These are phyloP conservation scores for Remorina albescens DNA, from an alignment of 2,797 vertebrate genomes.

Conservation along the genomic window DNA sequence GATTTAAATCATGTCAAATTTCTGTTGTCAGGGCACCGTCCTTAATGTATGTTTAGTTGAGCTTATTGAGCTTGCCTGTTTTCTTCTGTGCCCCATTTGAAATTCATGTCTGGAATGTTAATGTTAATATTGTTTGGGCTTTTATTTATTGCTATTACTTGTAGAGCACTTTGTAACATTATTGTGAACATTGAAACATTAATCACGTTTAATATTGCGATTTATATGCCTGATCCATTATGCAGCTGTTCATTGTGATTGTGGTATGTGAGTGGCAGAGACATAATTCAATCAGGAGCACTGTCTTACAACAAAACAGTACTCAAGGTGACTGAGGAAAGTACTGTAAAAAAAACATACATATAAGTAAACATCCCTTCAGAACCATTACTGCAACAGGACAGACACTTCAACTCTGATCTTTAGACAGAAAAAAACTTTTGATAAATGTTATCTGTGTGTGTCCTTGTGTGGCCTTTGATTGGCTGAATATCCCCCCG, in stretches of 20 bases:
- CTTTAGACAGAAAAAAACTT: not conserved
- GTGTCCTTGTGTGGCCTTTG: slow-evolving; percentile 35
- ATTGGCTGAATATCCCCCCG: slow-evolving; percentile 43
- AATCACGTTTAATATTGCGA: slow-evolving; percentile 61
- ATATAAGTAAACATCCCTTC: not conserved
- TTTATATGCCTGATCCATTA: slow-evolving; percentile 59
- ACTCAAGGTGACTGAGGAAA: slow-evolving; percentile 53
- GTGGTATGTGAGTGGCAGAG: slow-evolving; percentile 36
- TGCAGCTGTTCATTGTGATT: slow-evolving; percentile 63
- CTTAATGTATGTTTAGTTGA: slow-evolving; percentile 40
- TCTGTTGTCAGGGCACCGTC: slow-evolving; percentile 20
- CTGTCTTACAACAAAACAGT: slow-evolving; percentile 33
- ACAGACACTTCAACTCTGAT: slow-evolving; percentile 18
- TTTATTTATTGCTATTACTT: slow-evolving; percentile 51
- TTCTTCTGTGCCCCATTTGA: slow-evolving; percentile 25
- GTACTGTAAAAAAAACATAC: not conserved
- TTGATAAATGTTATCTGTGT: slow-evolving; percentile 24
- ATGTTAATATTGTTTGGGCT: slow-evolving; percentile 34
- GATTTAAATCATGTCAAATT: slow-evolving; percentile 32
- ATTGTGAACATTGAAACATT: slow-evolving; percentile 44
- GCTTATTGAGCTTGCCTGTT: slow-evolving; percentile 7
- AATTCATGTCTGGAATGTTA: slow-evolving; percentile 39
- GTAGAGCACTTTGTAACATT: slow-evolving; percentile 53
- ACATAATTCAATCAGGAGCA: slow-evolving; percentile 55
- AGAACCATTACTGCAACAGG: slow-evolving; percentile 2